phyloP scores from a whole-genome alignment of 2,797 vertebrate species.

The Carcharodon carcharias region DNA sequence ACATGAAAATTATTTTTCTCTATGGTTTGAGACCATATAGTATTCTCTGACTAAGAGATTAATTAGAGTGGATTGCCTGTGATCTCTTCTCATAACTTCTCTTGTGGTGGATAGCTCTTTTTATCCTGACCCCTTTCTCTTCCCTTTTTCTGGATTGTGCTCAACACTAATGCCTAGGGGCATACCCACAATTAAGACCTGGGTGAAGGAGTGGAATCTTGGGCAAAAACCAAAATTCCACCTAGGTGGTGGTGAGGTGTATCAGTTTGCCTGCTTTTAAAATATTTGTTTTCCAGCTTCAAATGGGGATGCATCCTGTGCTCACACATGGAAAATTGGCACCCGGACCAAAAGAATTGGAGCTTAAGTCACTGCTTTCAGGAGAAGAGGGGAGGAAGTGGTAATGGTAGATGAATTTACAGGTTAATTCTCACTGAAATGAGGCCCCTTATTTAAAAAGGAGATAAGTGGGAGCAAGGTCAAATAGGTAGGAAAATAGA shows the following conservation, averaged over 20 bases:
- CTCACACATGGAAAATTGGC: neutral
- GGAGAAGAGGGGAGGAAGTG: neutral
- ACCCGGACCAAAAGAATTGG: neutral
- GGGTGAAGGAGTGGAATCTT: neutral
- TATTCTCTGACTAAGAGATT: neutral
- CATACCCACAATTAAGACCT: neutral
- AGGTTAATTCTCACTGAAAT: neutral
- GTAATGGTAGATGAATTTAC: neutral
- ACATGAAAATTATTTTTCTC: neutral
- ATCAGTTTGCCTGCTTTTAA: neutral
- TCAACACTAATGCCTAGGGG: neutral
- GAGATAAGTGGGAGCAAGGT: neutral
- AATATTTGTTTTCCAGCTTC: neutral
- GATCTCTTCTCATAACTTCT: neutral
- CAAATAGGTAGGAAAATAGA: neutral
- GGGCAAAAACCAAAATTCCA: neutral
- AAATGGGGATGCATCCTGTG: neutral
- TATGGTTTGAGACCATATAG: neutral
- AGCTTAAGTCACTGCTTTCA: neutral
- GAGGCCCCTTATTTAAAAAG: neutral
- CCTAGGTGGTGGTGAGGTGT: too few species aligned
- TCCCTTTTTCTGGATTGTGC: neutral
- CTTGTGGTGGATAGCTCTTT: neutral
- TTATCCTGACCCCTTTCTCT: neutral
- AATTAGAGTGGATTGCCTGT: neutral